Evolutionary conservation across 2,888 invertebrate genomes (phyloP).

Genomic region (Drosophila pegasa): DNA sequence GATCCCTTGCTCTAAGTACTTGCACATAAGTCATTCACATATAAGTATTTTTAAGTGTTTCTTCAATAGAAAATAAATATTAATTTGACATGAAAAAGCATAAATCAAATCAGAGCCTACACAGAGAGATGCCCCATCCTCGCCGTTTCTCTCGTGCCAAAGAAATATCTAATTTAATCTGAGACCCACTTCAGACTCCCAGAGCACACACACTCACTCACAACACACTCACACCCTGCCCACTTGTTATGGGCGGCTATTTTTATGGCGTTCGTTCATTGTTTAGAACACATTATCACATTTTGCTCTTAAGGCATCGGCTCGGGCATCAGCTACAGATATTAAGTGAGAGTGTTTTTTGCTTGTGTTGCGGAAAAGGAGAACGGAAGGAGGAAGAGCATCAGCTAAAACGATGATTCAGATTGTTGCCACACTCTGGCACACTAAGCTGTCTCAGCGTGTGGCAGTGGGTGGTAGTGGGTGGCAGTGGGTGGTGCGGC

Average conservation of each 20-base stretch:
- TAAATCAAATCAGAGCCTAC: not conserved
- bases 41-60: not conserved
- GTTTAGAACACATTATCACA: slow-evolving; percentile 77
- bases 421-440: slow-evolving; percentile 70
- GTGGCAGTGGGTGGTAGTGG: slow-evolving; percentile 11
- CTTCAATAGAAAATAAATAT: slow-evolving; percentile 1
- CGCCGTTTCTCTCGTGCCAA: not conserved
- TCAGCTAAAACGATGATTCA: slow-evolving; percentile 75
- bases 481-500: slow-evolving; percentile 9
- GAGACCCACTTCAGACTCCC: slow-evolving; percentile 1
- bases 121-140: not conserved
- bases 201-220: not conserved
- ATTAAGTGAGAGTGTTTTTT: slow-evolving; percentile 43
- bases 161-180: slow-evolving; percentile 3
- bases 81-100: not conserved
- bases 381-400: slow-evolving; percentile 11
- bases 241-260: slow-evolving; percentile 60
- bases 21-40: not conserved
- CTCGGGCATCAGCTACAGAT: slow-evolving; percentile 69
- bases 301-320: slow-evolving; percentile 77
- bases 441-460: slow-evolving; percentile 53
- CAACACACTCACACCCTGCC: not conserved
- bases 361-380: slow-evolving; percentile 3
- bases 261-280: slow-evolving; percentile 71
- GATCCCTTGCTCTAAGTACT: not conserved